Percentiles rank a stretch among this genome's conserved stretches.
Conservation (phyloP, 2,797 vertebrate species). For the Scolopax rusticola region DNA sequence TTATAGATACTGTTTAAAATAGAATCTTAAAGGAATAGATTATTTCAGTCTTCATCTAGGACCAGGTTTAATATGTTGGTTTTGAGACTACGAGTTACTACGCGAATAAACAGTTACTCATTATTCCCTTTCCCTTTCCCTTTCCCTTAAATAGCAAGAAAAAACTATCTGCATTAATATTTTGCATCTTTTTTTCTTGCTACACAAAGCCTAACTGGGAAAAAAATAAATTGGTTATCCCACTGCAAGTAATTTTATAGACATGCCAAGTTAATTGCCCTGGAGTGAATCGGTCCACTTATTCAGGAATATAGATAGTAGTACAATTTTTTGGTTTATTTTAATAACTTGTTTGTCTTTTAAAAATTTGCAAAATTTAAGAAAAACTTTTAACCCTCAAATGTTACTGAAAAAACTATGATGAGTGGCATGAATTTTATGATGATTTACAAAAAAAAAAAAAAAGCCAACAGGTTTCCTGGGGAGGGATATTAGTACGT, state of each 20-base stretch:
- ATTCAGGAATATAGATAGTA: neutral
- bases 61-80: neutral
- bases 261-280: neutral
- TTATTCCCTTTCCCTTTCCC: too few species aligned
- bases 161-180: neutral
- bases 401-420: neutral
- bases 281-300: neutral
- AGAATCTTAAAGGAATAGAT: neutral
- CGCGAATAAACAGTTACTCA: neutral
- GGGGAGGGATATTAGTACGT: neutral
- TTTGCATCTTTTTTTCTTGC: neutral
- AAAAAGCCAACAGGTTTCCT: neutral
- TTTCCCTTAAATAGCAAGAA: neutral
- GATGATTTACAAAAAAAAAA: neutral
- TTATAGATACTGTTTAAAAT: neutral
- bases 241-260: neutral
- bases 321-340: neutral
- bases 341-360: neutral
- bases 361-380: neutral
- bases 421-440: neutral
- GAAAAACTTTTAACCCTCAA: neutral
- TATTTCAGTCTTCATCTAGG: neutral
- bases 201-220: neutral
- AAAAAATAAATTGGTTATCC: neutral
- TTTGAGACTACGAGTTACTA: neutral